Conservation (phyloP, 2,113 vertebrate species). For the Dasyprocta punctata region DNA sequence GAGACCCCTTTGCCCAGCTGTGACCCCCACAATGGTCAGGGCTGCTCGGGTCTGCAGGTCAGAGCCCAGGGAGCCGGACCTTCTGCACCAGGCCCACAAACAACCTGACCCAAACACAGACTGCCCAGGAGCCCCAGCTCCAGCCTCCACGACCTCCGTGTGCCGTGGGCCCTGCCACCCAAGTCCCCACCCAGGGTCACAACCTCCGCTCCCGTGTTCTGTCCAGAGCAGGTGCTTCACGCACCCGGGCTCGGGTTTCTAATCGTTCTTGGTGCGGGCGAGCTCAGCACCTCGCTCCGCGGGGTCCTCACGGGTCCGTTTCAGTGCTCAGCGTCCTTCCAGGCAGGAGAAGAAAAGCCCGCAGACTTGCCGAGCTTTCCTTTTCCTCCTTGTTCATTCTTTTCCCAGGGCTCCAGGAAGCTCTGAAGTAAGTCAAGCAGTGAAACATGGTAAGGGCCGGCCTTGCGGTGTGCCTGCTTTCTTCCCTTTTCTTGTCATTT, state of each 20-base stretch:
- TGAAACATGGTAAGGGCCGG: background rate
- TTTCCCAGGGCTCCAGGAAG: background rate
- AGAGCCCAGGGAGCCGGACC: too few species aligned
- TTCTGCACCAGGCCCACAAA: too few species aligned
- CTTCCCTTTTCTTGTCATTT: background rate
- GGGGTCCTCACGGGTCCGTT: background rate
- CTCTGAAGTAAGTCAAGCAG: background rate
- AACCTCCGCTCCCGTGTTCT: accelerated
- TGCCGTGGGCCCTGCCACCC: too few species aligned
- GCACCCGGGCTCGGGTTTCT: too few species aligned
- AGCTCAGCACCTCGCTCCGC: accelerated
- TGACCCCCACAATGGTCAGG: too few species aligned
- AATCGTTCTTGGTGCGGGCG: accelerated
- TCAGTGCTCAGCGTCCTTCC: too few species aligned
- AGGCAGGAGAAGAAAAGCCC: background rate
- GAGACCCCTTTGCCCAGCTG: background rate
- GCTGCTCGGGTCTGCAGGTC: too few species aligned
- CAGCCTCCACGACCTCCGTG: too few species aligned
- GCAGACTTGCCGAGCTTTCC: background rate
- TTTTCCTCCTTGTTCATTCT: background rate
- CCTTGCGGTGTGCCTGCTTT: background rate
- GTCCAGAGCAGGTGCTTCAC: background rate
- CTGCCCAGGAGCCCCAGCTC: background rate
- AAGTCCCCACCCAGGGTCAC: background rate
- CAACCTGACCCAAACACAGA: too few species aligned